Evolutionary conservation across 2,888 invertebrate species (phyloP).

Genomic region (Idaea dimidiata): DNA sequence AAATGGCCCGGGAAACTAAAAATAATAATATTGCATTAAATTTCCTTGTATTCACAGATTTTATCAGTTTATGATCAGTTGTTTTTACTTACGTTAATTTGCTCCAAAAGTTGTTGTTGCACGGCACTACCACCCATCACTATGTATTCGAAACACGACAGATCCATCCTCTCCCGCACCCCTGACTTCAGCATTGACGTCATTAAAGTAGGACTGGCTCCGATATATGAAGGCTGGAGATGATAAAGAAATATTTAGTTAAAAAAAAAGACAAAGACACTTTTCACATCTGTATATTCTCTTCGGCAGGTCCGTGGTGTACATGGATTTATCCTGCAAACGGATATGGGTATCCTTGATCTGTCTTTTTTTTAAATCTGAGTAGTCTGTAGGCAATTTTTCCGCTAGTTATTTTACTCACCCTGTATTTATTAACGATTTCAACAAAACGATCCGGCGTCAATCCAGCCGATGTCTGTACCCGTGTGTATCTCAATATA

Average conservation of each 20-base stretch:
- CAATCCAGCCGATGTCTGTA: slow-evolving; percentile 41
- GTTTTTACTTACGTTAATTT: slow-evolving; percentile 26
- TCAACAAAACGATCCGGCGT: slow-evolving; percentile 39
- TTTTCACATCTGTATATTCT: no score
- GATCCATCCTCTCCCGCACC: slow-evolving; percentile 23
- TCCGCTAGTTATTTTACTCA: slow-evolving; percentile 17
- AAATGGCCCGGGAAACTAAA: no score
- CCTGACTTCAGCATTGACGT: slow-evolving; percentile 17
- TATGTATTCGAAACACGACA: slow-evolving; percentile 28
- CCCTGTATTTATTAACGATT: slow-evolving; percentile 50
- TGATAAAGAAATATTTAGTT: background rate
- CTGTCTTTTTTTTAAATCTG: no score
- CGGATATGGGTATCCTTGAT: no score
- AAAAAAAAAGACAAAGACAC: background rate
- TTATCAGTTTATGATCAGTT: background rate
- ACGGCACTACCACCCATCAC: slow-evolving; percentile 25
- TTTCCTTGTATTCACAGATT: background rate
- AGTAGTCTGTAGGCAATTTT: no score
- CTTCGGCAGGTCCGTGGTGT: no score
- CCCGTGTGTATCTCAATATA: slow-evolving; percentile 41
- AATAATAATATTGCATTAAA: no score
- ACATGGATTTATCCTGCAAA: no score
- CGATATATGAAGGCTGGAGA: slow-evolving; percentile 16
- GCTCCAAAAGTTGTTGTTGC: slow-evolving; percentile 16
- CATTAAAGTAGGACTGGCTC: slow-evolving; percentile 19